Conservation (phyloP, 2,113 vertebrate genomes). For the Gila orcuttii region DNA sequence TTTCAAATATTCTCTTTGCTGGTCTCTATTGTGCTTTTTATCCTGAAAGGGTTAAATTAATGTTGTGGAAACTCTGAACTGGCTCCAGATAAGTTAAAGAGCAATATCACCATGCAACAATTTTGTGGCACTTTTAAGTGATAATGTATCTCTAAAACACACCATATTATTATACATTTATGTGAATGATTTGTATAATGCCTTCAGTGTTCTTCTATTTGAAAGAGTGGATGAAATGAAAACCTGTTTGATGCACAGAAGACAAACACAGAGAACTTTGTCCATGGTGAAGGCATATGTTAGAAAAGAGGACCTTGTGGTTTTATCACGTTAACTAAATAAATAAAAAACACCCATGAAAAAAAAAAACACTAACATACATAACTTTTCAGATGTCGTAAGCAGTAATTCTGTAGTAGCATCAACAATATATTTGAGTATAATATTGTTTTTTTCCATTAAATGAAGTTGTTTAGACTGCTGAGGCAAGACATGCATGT, state of each 20-base stretch:
- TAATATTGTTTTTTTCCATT: not conserved
- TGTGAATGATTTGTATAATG: not conserved
- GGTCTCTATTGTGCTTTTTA: conserved; percentile 1
- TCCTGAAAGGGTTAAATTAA: not conserved
- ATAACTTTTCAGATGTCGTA: not conserved
- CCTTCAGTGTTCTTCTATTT: not conserved
- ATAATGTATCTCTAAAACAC: not conserved
- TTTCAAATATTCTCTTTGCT: not conserved
- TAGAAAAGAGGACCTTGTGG: conserved; percentile 16
- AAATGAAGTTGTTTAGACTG: not conserved
- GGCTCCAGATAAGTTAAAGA: not conserved
- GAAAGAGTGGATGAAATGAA: not conserved
- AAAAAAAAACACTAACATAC: not conserved
- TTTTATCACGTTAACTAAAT: not conserved
- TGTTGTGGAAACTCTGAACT: not conserved
- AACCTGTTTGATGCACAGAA: not conserved
- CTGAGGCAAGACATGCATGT: not conserved
- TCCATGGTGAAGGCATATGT: conserved; percentile 8
- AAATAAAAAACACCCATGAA: not conserved
- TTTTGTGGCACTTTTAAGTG: not conserved
- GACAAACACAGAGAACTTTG: conserved; percentile 7
- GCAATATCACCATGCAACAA: not conserved
- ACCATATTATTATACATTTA: not conserved
- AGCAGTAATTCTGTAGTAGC: not conserved
- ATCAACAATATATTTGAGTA: not conserved